Evolutionary conservation across 1,140 invertebrate genomes (phyloP).

Genomic region (Drosophila seguyi): DNA sequence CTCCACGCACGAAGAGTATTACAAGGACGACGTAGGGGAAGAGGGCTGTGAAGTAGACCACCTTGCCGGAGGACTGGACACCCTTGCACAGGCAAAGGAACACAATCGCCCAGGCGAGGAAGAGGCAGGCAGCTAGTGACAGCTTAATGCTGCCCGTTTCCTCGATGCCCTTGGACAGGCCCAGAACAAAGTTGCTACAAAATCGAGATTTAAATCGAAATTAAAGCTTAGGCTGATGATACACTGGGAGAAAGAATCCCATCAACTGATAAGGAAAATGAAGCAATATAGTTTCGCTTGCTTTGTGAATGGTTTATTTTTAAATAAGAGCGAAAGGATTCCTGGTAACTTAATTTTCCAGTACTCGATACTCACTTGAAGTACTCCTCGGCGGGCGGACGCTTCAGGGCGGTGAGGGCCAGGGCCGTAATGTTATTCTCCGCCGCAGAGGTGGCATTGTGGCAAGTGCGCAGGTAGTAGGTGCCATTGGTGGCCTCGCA

Average conservation of each 20-base stretch:
- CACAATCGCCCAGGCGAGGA: slow-evolving; percentile 92
- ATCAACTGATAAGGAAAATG: background rate
- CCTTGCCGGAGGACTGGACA: slow-evolving; percentile 93
- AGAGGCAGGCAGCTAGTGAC: slow-evolving; percentile 89
- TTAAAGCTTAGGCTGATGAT: background rate
- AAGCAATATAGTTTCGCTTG: too few relatives aligned
- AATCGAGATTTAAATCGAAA: slow-evolving; percentile 10
- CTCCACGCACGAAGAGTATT: slow-evolving; percentile 92
- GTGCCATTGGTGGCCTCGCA: slow-evolving; percentile 88
- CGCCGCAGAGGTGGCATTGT: slow-evolving; percentile 86
- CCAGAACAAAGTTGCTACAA: slow-evolving; percentile 89
- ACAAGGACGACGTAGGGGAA: slow-evolving; percentile 94
- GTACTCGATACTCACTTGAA: slow-evolving; percentile 89
- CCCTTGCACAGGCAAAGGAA: slow-evolving; percentile 93
- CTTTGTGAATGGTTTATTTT: too few relatives aligned
- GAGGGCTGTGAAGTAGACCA: slow-evolving; percentile 94
- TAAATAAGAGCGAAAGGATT: too few relatives aligned
- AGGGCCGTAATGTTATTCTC: slow-evolving; percentile 86
- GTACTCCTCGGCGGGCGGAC: slow-evolving; percentile 93
- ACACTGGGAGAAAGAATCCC: background rate
- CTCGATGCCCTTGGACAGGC: slow-evolving; percentile 90
- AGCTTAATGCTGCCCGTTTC: slow-evolving; percentile 89
- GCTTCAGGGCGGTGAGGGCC: slow-evolving; percentile 87
- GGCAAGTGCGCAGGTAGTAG: slow-evolving; percentile 88
- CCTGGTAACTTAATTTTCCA: background rate